Conservation (phyloP, 2,797 vertebrate species). For the Rhabdomys pumilio region DNA sequence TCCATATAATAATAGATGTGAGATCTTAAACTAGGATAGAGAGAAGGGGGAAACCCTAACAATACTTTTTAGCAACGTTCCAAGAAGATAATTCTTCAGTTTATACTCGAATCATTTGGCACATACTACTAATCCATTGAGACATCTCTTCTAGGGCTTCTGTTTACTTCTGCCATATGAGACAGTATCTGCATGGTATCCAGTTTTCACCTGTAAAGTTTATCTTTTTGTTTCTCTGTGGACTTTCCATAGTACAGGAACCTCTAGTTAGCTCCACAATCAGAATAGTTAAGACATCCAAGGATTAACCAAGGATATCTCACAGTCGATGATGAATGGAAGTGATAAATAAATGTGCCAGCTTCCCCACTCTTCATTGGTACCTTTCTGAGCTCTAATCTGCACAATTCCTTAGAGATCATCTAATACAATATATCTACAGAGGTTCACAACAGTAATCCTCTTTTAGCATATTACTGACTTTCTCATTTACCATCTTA, state of each 20-base stretch:
- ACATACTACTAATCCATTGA: slow-evolving; percentile 30
- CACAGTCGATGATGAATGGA: neutral
- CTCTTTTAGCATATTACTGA: neutral
- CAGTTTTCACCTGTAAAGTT: neutral
- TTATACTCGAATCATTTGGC: neutral
- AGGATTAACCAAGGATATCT: neutral
- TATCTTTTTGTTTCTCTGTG: neutral
- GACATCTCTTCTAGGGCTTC: neutral
- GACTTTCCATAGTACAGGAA: neutral
- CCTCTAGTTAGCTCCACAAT: neutral
- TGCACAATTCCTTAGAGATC: neutral
- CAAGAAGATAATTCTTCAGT: neutral
- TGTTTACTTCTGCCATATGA: neutral
- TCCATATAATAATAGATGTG: neutral
- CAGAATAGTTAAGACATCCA: neutral
- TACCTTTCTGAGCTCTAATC: neutral
- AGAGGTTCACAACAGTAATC: neutral
- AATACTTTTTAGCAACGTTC: neutral
- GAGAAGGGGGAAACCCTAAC: neutral
- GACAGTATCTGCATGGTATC: neutral
- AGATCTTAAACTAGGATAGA: slow-evolving; percentile 16
- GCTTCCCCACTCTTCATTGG: neutral
- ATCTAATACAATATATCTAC: neutral
- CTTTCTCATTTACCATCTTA: neutral
- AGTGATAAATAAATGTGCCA: neutral